Base-by-base conservation (phyloP, 2,113 vertebrate species). In the Gallinago paraguaiae region DNA sequence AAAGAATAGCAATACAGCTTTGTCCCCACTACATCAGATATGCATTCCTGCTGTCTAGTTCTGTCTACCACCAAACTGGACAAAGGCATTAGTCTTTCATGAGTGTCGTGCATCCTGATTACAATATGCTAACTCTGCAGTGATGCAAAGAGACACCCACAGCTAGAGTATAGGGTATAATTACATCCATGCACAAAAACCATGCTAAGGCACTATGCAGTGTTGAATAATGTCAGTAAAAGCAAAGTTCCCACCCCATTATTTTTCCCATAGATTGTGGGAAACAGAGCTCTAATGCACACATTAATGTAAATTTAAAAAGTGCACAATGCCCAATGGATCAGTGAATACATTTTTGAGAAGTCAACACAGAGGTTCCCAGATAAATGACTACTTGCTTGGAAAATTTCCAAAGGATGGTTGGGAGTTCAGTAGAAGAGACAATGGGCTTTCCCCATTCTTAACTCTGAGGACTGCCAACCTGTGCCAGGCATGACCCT, bases 21-120 rank as follows among this genome's bases (percentile, higher is more conserved):
- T 63, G 54, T 70, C 75, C 41, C 6, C 1, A 0, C 28, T 77
- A 7, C 18, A 24, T 22, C 67, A 74, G 63, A 65, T 72, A 50
- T 69, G 50, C 15, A 19, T 61, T 85, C 37, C 54, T 80, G 57
- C 31, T 72, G 45, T 17, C 25, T 76, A 60, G 20, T 39, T 86
- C 69, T 70, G 37, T 30, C 37, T 94, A 45, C n/a, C 16, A 56
- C 33, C 41, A 68, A 18, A 7, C 23, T 59, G 67, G 57, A 41
- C 75, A 80, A 90, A 54, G 61, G 4, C 51, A 56, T 28, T 59
- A 56, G 13, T 48, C 57, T 71, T 64, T 46, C 39, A 28, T 39
- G 18, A 37, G 22, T 45, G 10, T 37, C 0, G 0, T 48, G 63
- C 39, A 33, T 28, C n/a, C 27, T 50, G 39, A 4, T 61, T 75